Percentiles rank a stretch among this genome's conserved stretches.
phyloP scores from a whole-genome alignment of 2,113 vertebrate genomes.

The Lagopus leucura region DNA sequence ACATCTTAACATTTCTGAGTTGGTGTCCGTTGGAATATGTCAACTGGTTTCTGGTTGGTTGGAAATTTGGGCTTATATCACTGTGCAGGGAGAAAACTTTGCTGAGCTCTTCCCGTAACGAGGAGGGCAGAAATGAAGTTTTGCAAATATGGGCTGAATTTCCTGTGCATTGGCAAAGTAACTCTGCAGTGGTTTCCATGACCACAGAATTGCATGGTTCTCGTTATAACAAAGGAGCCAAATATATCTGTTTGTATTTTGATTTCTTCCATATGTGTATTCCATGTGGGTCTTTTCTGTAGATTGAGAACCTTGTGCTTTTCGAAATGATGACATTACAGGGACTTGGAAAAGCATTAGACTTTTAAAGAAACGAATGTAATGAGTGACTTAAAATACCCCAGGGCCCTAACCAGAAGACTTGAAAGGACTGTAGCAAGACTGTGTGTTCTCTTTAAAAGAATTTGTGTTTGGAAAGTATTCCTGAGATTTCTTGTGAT shows the following conservation, averaged over 20 bases:
- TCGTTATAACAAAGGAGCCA: slow-evolving; percentile 10
- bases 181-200: slow-evolving; percentile 1
- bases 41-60: not conserved
- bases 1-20: not conserved
- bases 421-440: not conserved
- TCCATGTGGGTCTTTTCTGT: not conserved
- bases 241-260: slow-evolving; percentile 18
- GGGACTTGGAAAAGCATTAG: not conserved
- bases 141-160: not conserved
- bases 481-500: not conserved
- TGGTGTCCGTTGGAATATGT: not conserved
- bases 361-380: not conserved
- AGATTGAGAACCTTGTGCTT: not conserved
- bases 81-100: not conserved
- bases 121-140: not conserved
- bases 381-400: not conserved
- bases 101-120: not conserved
- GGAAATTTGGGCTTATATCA: not conserved
- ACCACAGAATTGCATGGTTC: not conserved
- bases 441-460: not conserved
- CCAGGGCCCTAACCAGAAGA: not conserved
- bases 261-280: not conserved
- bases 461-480: not conserved
- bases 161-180: not conserved
- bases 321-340: not conserved